Conservation (phyloP, 2,113 vertebrate species). For the Phaethon lepturus region DNA sequence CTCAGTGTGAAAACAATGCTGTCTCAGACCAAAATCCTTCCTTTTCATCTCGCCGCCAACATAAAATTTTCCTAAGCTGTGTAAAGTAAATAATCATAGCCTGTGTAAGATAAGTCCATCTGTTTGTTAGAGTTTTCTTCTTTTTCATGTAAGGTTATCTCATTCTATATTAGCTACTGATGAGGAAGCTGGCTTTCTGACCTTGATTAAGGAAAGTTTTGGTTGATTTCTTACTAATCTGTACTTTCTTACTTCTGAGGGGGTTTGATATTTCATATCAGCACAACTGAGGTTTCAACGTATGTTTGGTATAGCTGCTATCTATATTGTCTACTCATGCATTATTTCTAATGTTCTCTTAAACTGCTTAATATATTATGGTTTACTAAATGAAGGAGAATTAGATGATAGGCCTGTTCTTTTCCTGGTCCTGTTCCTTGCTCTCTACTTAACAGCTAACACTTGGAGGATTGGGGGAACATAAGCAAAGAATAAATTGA, state of each 20-base stretch:
- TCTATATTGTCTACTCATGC: neutral
- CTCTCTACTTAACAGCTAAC: neutral
- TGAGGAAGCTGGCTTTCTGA: neutral
- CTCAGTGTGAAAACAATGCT: neutral
- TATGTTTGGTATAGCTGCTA: neutral
- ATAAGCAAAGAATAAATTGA: neutral
- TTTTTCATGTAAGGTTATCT: neutral
- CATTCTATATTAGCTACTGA: neutral
- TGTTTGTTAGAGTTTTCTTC: neutral
- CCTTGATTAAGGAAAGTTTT: neutral
- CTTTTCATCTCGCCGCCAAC: neutral
- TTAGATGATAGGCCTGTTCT: neutral
- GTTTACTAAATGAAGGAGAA: neutral
- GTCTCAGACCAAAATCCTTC: neutral
- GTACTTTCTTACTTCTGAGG: neutral
- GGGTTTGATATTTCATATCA: neutral
- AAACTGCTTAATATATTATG: conserved; percentile 44
- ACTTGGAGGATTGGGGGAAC: neutral
- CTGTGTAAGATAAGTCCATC: neutral
- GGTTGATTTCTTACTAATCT: neutral
- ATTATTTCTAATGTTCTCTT: conserved; percentile 22
- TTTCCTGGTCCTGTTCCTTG: neutral
- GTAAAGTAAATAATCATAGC: neutral
- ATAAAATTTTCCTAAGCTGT: neutral
- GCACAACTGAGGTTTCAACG: neutral